Percentiles rank a stretch among this genome's conserved stretches.
phyloP scores from a whole-genome alignment of 2,888 invertebrate genomes.

The Autographa pulchrina region DNA sequence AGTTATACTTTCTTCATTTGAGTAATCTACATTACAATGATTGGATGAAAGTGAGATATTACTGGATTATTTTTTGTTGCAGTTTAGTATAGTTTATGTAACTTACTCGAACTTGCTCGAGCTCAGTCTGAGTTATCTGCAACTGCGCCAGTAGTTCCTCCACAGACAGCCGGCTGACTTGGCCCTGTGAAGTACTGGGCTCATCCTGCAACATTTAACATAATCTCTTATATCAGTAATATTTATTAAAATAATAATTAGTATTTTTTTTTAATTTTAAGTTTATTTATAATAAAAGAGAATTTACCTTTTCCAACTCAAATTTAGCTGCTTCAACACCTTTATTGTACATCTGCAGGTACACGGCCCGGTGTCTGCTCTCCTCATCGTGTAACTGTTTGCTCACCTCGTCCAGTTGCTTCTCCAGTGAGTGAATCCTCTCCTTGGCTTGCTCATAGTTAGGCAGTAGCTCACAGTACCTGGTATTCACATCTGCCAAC shows the following conservation, averaged over 20 bases:
- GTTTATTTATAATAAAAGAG: background rate
- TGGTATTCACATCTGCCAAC: constrained; percentile 92
- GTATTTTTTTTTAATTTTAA: no score
- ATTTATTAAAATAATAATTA: background rate
- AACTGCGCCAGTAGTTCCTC: constrained; percentile 95
- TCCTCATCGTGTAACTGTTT: constrained; percentile 92
- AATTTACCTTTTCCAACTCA: constrained; percentile 91
- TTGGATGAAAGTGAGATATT: constrained; percentile 9
- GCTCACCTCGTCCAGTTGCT: constrained; percentile 92
- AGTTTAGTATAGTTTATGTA: constrained; percentile 12
- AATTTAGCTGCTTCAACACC: constrained; percentile 94
- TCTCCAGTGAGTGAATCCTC: constrained; percentile 92
- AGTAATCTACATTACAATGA: background rate
- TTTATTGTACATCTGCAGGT: constrained; percentile 95
- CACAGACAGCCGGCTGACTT: constrained; percentile 92
- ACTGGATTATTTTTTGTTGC: constrained; percentile 53
- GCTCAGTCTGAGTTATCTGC: constrained; percentile 95
- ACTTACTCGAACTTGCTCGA: constrained; percentile 96
- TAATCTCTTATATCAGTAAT: background rate
- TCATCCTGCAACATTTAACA: constrained; percentile 78
- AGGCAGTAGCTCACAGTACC: constrained; percentile 94
- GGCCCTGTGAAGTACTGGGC: constrained; percentile 83
- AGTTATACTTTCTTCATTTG: background rate
- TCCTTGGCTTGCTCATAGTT: constrained; percentile 93
- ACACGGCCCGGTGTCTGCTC: constrained; percentile 92